phyloP scores from a whole-genome alignment of 2,113 vertebrate species.

The Phylloscopus whistleri region DNA sequence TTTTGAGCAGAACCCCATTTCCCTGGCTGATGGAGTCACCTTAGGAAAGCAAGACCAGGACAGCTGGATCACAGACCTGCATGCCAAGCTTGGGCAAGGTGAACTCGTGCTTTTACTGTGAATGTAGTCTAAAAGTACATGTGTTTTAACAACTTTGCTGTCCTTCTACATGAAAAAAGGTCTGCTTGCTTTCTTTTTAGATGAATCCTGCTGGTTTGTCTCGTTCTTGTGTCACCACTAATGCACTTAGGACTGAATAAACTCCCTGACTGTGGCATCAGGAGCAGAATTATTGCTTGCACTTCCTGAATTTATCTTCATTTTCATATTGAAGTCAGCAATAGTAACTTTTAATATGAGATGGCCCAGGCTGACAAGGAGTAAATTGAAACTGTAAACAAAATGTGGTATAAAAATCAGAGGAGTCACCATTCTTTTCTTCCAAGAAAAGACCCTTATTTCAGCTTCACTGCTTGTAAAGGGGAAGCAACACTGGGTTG shows the following conservation, averaged over 20 bases:
- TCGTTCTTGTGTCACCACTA: neutral
- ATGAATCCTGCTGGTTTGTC: neutral
- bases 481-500: neutral
- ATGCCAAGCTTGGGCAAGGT: neutral
- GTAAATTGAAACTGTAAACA: neutral
- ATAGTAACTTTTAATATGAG: neutral
- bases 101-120: neutral
- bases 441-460: neutral
- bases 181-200: neutral
- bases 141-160: neutral
- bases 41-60: neutral
- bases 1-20: neutral
- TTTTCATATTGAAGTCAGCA: neutral
- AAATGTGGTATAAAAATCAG: neutral
- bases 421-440: neutral
- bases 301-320: neutral
- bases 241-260: neutral
- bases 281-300: neutral
- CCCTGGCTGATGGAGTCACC: neutral
- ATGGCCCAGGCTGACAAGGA: neutral
- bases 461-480: neutral
- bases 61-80: neutral
- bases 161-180: neutral
- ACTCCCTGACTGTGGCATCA: neutral
- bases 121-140: neutral